These are phyloP conservation scores for Buceros bicornis DNA, from an alignment of 2,797 vertebrate genomes.

Conservation along the genomic window DNA sequence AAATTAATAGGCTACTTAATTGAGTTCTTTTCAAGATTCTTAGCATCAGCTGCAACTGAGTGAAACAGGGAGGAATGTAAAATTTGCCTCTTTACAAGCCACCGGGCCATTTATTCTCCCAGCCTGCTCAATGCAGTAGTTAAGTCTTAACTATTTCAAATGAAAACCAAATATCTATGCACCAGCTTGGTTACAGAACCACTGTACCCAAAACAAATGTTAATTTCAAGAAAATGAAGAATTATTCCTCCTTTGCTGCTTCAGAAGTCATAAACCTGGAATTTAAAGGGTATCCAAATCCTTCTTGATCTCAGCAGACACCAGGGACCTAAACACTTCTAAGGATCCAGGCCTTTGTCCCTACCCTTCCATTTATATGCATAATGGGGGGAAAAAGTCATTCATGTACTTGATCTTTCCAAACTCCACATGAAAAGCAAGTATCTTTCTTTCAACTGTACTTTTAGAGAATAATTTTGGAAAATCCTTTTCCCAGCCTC, in stretches of 20 bases:
- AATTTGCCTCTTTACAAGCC: background rate
- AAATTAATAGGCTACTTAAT: conserved; percentile 51
- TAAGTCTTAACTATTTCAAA: conserved; percentile 10
- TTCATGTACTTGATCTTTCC: background rate
- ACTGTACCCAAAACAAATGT: background rate
- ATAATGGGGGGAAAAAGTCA: background rate
- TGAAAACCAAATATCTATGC: background rate
- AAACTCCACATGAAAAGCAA: background rate
- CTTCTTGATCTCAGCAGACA: background rate
- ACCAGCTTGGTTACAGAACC: background rate
- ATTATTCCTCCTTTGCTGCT: background rate
- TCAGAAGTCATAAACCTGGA: background rate
- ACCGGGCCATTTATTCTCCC: background rate
- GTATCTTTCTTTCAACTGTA: background rate
- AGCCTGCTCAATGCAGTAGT: background rate
- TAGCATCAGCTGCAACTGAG: background rate
- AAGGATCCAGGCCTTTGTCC: background rate
- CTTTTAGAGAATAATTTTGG: background rate
- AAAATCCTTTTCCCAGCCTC: background rate
- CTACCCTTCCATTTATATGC: background rate
- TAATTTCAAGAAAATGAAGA: background rate
- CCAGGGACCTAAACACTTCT: background rate
- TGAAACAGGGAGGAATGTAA: conserved; percentile 12
- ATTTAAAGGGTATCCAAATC: background rate
- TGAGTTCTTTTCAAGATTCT: conserved; percentile 29